Evolutionary conservation across 2,888 invertebrate species (phyloP).

Genomic region (Lordiphosa andalusiaca): DNA sequence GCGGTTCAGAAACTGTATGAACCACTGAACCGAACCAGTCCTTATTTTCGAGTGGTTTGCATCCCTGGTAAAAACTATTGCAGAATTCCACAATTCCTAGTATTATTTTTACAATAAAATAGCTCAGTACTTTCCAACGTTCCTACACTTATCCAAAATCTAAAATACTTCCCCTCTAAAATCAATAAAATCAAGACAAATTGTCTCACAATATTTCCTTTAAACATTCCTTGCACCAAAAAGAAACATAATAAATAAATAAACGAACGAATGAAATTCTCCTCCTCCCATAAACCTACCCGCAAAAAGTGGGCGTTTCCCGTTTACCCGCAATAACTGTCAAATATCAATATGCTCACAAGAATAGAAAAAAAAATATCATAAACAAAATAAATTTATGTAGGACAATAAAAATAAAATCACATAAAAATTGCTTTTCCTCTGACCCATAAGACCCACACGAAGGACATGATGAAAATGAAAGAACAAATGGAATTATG

Average conservation of each 20-base stretch:
- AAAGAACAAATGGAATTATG: slow-evolving; percentile 20
- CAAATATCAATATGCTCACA: slow-evolving; percentile 55
- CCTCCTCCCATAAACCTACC: slow-evolving; percentile 21
- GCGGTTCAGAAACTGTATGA: too few species aligned
- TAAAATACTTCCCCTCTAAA: too few species aligned
- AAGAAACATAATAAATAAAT: slow-evolving; percentile 1
- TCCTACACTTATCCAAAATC: too few species aligned
- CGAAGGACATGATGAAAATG: slow-evolving; percentile 49
- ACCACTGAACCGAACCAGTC: too few species aligned
- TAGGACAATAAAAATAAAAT: slow-evolving; percentile 65
- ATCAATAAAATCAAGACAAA: too few species aligned
- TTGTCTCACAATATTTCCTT: background rate
- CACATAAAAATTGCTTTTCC: slow-evolving; percentile 51
- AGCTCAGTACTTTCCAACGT: too few species aligned
- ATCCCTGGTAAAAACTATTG: too few species aligned
- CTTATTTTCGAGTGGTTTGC: too few species aligned
- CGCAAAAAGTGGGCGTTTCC: slow-evolving; percentile 62
- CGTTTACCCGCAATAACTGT: slow-evolving; percentile 63
- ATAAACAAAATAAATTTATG: slow-evolving; percentile 64
- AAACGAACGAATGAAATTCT: slow-evolving; percentile 8
- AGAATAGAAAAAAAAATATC: slow-evolving; percentile 32
- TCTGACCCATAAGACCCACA: slow-evolving; percentile 1
- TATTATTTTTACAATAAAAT: too few species aligned
- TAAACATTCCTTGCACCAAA: background rate
- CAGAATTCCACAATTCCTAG: too few species aligned